Evolutionary conservation across 2,113 vertebrate genomes (phyloP), one percentile per base, ranked within the genome.

Genomic region (Anoura caudifer): DNA sequence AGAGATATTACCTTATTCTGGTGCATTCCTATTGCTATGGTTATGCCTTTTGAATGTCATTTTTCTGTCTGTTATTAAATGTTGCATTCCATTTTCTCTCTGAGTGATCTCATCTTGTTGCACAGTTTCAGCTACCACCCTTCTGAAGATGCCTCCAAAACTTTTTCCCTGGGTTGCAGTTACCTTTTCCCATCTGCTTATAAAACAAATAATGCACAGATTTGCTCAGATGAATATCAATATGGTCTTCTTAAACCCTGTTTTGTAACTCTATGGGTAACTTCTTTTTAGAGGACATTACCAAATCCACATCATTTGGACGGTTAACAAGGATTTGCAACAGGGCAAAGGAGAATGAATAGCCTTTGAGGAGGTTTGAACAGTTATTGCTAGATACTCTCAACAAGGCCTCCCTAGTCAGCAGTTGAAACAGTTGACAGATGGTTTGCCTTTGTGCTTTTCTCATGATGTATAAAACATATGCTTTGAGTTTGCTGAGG

Each of bases 401-500:
- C 38, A 43, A 31, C n/a, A 89, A 92, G 80, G 38, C 11, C 12
- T 84, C 56, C 47, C 7, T 13, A 19, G 50, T 38, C 50, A 87
- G 61, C 76, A 45, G 52, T 92, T 91, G 76, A 94, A 94, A 96
- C 33, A 69, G 52, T 38, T 90, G 94, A 80, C 76, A 88, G 81
- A 79, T 41, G 76, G n/a, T 82, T 91, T 93, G 61, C 7, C 50
- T 41, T 80, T 92, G 43, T 85, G 96, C 67, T 84, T 47, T 92
- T 92, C 20, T 28, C 45, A 24, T 38, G 41, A 54, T 91, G 79
- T 43, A 22, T 31, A 61, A 96, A 96, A 96, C 96, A 96, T 43
- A 95, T 97, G 96, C 87, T 97, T 97, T 92, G 90, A 70, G 65
- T 97, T 97, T 97, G 70, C 94, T 97, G 96, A 97, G 96, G 84